Evolutionary conservation across 2,797 vertebrate genomes (phyloP).

Genomic region (Acipenser transmontanus): DNA sequence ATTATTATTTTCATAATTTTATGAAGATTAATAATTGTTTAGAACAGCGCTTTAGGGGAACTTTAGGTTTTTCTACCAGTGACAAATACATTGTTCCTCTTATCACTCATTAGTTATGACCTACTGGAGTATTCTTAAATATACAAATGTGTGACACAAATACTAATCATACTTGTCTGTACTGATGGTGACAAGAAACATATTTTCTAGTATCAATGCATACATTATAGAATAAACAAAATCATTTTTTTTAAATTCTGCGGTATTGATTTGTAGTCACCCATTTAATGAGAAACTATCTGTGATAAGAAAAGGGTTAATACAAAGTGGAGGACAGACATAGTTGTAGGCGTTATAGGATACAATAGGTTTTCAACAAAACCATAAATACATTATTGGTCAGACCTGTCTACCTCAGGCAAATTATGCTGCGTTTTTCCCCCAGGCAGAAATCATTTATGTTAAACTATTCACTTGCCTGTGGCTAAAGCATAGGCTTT

Average conservation of each 20-base stretch:
- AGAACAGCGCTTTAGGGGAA: too few relatives aligned
- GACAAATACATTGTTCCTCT: too few relatives aligned
- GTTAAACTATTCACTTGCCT: constrained; percentile 24
- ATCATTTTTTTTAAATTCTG: constrained; percentile 6
- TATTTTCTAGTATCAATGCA: background rate
- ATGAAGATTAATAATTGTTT: too few relatives aligned
- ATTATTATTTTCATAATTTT: too few relatives aligned
- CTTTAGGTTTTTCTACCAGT: too few relatives aligned
- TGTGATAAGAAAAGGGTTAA: constrained; percentile 23
- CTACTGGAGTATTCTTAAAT: too few relatives aligned
- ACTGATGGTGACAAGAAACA: too few relatives aligned
- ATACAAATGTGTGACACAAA: too few relatives aligned
- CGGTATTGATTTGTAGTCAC: constrained; percentile 16
- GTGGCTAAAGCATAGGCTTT: constrained; percentile 11
- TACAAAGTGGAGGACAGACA: constrained; percentile 25
- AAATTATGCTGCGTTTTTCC: constrained; percentile 17
- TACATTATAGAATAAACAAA: constrained; percentile 8
- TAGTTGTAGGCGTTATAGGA: constrained; percentile 19
- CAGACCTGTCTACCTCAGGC: constrained; percentile 18
- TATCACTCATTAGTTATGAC: too few relatives aligned
- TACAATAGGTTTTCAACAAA: constrained; percentile 25
- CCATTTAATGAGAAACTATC: constrained; percentile 22
- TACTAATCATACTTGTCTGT: too few relatives aligned
- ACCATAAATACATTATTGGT: constrained; percentile 28
- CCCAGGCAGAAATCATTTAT: constrained; percentile 18